A percentile compares a stretch with the other conserved stretches of the same genome.
Conservation (phyloP, 2,797 vertebrate species). For the Ictinia mississippiensis region DNA sequence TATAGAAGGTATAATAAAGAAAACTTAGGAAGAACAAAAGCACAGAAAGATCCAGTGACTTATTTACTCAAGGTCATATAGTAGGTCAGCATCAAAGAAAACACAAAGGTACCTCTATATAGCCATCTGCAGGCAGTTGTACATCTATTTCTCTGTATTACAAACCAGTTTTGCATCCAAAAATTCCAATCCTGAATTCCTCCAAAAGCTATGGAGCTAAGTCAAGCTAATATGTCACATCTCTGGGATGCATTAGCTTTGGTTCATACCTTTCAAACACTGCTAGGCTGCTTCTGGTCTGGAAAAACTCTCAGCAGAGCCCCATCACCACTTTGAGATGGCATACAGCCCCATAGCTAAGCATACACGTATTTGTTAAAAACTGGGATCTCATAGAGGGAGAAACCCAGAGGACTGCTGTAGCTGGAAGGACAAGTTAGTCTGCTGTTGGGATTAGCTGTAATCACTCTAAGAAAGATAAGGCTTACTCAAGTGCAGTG, state of each 20-base stretch:
- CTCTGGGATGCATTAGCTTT: background rate
- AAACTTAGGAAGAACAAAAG: background rate
- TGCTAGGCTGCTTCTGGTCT: background rate
- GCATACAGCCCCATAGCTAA: background rate
- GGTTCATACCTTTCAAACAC: background rate
- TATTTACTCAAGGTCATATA: background rate
- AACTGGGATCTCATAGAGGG: background rate
- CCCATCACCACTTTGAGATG: background rate
- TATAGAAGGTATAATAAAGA: background rate
- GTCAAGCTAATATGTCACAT: background rate
- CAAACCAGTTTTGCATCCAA: background rate
- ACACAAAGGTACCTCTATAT: background rate
- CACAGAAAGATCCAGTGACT: background rate
- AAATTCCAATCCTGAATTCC: background rate
- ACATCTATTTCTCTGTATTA: background rate
- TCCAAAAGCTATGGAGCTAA: background rate
- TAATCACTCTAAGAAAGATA: background rate
- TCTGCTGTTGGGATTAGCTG: background rate
- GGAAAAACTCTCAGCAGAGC: background rate
- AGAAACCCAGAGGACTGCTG: background rate
- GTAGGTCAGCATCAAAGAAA: background rate
- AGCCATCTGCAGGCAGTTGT: background rate
- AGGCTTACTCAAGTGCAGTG: background rate
- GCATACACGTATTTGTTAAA: accelerated
- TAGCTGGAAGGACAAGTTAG: background rate